Evolutionary conservation across 1,140 invertebrate species (phyloP), one percentile per base, ranked within the genome.

Genomic region (Patella vulgata): DNA sequence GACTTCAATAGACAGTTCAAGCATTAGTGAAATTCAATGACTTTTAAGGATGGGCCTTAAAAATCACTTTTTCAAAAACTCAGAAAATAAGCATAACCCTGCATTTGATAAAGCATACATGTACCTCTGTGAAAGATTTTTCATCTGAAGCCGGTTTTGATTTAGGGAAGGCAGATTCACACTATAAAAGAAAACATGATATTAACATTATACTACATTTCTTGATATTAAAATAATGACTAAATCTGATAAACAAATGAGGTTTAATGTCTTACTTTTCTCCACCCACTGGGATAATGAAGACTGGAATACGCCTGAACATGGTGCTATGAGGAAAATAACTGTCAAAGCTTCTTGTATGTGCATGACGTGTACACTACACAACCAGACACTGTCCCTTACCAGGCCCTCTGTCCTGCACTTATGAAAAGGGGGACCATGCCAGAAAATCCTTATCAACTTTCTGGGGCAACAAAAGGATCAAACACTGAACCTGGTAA

Each of bases 101-200:
- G n/a, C n/a, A n/a, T n/a, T n/a, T n/a, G n/a, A n/a, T n/a, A n/a
- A n/a, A n/a, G n/a, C n/a, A n/a, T n/a, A n/a, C n/a, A n/a, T n/a
- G n/a, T 86, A 91, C 91, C 85, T 92, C 91, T 30, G 93, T 94
- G 59, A 95, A 89, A 2, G 90, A 88, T 23, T 91, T 88, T 77
- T 96, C 94, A 75, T 96, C 94, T 1, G 89, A 84, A n/a, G 86
- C 85, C 11, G 93, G 88, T 59, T 94, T 94, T 11, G 93, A 93
- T 75, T 92, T 87, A 6, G 93, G 94, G 79, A 97, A 97, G 4
- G 91, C 89, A 30, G 89, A 89, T 82, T 97, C 95, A 59, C 93
- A 94, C 44, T 84, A 61, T 40, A 74, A 70, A 62, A 58, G 55
- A 68, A 19, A 55, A 33, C 17, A 65, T 25, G 39, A 44, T 19